Evolutionary conservation across 2,888 invertebrate genomes (phyloP), one percentile per base, ranked within the genome.

Genomic region (Chydorus sphaericus): DNA sequence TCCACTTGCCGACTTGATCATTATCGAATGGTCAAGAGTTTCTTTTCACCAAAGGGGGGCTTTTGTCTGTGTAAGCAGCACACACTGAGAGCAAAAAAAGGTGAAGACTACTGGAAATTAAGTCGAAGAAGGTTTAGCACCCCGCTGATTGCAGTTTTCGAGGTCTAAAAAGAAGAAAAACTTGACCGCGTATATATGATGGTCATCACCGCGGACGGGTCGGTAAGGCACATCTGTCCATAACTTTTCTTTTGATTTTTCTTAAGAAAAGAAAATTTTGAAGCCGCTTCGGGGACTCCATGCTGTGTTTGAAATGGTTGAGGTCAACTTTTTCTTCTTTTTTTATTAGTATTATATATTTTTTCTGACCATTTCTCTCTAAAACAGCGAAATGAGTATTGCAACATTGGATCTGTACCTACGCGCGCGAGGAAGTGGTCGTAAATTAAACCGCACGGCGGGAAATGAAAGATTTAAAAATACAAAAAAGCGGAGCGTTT

Each of bases 91-190:
- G 38, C 39, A 14, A 5, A n/a, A 44, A 44, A 44, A 44, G 44
- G 44, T 44, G 44, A 44, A 44, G 44, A 44, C 44, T 44, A 44
- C 44, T 44, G 44, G 44, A 44, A 44, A 44, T 44, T 44, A 44
- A 44, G 44, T n/a, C 44, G 44, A 44, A n/a, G n/a, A n/a, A 44
- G 44, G 44, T 44, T 44, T 44, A 44, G 44, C 44, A 44, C 44
- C 44, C 44, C 44, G 44, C 44, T 44, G 44, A 44, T 28, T 44
- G 44, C 51, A 16, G n/a, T 51, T 51, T 20, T 26, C 28, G n/a
- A 16, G n/a, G 16, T 14, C 4, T 29, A 23, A 49, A 49, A 49
- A 49, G 29, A n/a, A n/a, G 11, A 30, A 18, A 51, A 23, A 31
- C 26, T 14, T 14, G 1, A 50, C 16, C 8, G 31, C 28, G 28